Base-by-base conservation (phyloP, 2,888 invertebrate genomes). In the Xylocampa areola region DNA sequence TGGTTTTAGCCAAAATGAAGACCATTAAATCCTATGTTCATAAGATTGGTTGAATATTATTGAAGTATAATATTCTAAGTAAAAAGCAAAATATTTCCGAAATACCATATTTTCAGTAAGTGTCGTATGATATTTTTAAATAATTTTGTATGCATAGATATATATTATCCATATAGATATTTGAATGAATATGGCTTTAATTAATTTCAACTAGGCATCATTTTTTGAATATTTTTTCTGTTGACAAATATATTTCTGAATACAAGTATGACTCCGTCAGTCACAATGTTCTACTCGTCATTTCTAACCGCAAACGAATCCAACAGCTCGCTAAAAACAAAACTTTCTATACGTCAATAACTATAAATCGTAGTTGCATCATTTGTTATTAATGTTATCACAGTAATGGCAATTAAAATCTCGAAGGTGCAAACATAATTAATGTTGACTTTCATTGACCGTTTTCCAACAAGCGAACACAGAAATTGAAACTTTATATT, bases 301-400 rank as follows among this genome's bases (percentile, higher is more conserved):
- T 23, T 40, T 45, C 6, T 3, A 39, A 53, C 45, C 37, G 14
- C 49, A 51, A 57, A 27, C 27, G 17, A 44, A 53, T 54, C 61
- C 40, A 60, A 39, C 55, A 3, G 6, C 3, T 21, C 41, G 21
- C 16, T 48, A 63, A 72, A 67, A 64, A 48, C 52, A 48, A 40
- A 68, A 80, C 86, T 87, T 87, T 87, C 87, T 84, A 84, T 68
- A 60, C 63, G 66, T 67, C 67, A 71, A 72, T 75, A 73, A 80
- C 69, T 77, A 83, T 85, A 86, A 84, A 85, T 81, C 71, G 70
- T 49, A 55, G 77, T 85, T 87, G 79, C 82, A 80, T 87, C 81
- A 87, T 77, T 79, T 80, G 76, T 80, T 82, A 82, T 87, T 86
- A 84, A 87, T 78, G 74, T 81, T 86, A 87, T 88, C 87, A 84